Evolutionary conservation across 2,113 vertebrate genomes (phyloP).

Genomic region (Tenebrosternarchus preto): DNA sequence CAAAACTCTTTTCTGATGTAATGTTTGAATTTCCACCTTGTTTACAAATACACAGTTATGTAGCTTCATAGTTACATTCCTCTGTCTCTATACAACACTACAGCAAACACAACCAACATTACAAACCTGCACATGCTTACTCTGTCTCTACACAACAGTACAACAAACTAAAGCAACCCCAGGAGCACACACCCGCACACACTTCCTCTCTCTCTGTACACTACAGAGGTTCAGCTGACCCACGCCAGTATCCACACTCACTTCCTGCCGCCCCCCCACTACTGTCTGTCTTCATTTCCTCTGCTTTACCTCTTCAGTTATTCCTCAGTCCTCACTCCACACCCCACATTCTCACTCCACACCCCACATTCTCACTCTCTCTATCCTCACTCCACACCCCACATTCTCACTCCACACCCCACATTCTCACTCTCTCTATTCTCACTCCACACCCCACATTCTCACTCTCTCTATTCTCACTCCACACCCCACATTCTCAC

Average conservation of each 20-base stretch:
- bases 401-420: too few species aligned
- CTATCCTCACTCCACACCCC: too few species aligned
- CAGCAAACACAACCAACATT: not conserved
- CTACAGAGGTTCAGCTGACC: slow-evolving; percentile 56
- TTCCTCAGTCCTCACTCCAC: slow-evolving; percentile 61
- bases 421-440: too few species aligned
- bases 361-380: slow-evolving; percentile 2
- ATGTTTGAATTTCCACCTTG: too few species aligned
- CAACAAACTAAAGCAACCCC: not conserved
- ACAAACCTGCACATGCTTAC: not conserved
- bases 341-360: slow-evolving; percentile 40
- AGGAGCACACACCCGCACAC: not conserved
- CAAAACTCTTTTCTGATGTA: too few species aligned
- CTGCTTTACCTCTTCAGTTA: slow-evolving; percentile 61
- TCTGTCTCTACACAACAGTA: slow-evolving; percentile 60
- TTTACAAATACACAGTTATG: too few species aligned
- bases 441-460: too few species aligned
- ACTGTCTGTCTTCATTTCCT: not conserved
- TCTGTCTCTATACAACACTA: not conserved
- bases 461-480: slow-evolving; percentile 59
- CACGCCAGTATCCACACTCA: slow-evolving; percentile 58
- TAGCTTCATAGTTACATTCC: too few species aligned
- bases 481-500: slow-evolving; percentile 36
- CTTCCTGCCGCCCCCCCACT: slow-evolving; percentile 49
- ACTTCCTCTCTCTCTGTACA: slow-evolving; percentile 60